A percentile compares a stretch with the other conserved stretches of the same genome.
Conservation (phyloP, 2,888 invertebrate genomes). For the Sarcophaga rosellei region DNA sequence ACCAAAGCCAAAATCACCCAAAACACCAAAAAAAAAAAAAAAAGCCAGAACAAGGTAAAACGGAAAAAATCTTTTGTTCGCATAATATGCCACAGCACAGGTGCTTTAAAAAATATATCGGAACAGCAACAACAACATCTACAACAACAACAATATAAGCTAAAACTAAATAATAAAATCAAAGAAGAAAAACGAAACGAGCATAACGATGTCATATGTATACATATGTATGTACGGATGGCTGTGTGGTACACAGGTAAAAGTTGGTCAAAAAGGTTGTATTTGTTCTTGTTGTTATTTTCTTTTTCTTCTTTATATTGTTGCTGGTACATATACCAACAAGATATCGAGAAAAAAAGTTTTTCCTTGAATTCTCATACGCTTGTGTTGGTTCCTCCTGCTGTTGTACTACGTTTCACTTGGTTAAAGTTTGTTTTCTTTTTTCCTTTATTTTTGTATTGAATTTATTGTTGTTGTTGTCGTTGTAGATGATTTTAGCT, state of each 20-base stretch:
- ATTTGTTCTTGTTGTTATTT: not conserved
- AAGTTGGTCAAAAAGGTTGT: slow-evolving; percentile 47
- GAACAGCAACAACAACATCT: not conserved
- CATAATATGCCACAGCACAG: not conserved
- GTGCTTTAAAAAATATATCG: not conserved
- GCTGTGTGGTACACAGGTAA: slow-evolving; percentile 5
- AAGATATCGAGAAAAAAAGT: not conserved
- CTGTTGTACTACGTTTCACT: not conserved
- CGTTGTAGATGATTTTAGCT: too few species aligned
- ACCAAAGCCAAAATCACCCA: not conserved
- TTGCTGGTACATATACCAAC: too few species aligned
- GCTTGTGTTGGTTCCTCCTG: not conserved
- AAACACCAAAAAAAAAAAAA: slow-evolving; percentile 1
- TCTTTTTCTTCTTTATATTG: too few species aligned
- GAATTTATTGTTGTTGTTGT: slow-evolving; percentile 6
- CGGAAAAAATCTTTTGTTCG: not conserved
- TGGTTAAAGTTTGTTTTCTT: slow-evolving; percentile 34
- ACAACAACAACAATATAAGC: not conserved
- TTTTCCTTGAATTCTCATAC: not conserved
- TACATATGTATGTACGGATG: too few species aligned
- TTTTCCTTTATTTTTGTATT: not conserved
- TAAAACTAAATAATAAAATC: not conserved
- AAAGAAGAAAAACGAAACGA: not conserved
- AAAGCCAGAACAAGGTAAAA: not conserved
- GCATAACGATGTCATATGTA: not conserved